These are phyloP conservation scores for Antheraea assamensis DNA, from an alignment of 2,888 invertebrate genomes.

Conservation along the genomic window DNA sequence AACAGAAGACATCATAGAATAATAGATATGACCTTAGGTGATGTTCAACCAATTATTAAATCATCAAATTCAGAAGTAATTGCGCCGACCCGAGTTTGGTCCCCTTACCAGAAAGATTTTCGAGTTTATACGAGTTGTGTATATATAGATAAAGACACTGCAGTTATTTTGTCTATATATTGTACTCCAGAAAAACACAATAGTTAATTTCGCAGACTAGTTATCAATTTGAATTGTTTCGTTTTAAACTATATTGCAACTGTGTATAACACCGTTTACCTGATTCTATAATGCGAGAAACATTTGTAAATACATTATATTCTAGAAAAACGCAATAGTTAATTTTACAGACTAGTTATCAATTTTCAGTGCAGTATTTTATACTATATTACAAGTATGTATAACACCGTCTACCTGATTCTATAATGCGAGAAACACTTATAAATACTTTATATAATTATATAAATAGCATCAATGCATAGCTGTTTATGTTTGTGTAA, in stretches of 20 bases:
- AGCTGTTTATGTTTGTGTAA: constrained; percentile 5
- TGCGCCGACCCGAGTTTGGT: not conserved
- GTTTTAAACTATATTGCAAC: not conserved
- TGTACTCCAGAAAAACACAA: too few relatives aligned
- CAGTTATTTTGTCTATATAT: not conserved
- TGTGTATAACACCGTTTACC: not conserved
- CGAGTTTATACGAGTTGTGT: not conserved
- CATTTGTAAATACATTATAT: not conserved
- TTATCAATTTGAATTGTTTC: not conserved
- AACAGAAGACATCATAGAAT: not conserved
- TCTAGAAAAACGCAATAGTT: not conserved
- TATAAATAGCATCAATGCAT: constrained; percentile 6
- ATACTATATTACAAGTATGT: not conserved
- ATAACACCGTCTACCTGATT: not conserved
- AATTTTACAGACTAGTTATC: not conserved
- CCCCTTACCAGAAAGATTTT: not conserved
- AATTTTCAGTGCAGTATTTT: not conserved
- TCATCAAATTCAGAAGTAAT: not conserved
- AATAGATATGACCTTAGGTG: not conserved
- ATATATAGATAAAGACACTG: not conserved
- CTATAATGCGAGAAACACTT: not conserved
- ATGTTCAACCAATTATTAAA: not conserved
- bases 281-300: not conserved
- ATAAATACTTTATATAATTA: not conserved
- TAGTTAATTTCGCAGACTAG: too few relatives aligned